Base-by-base conservation (phyloP, 2,113 vertebrate species). In the Onychostoma macrolepis region DNA sequence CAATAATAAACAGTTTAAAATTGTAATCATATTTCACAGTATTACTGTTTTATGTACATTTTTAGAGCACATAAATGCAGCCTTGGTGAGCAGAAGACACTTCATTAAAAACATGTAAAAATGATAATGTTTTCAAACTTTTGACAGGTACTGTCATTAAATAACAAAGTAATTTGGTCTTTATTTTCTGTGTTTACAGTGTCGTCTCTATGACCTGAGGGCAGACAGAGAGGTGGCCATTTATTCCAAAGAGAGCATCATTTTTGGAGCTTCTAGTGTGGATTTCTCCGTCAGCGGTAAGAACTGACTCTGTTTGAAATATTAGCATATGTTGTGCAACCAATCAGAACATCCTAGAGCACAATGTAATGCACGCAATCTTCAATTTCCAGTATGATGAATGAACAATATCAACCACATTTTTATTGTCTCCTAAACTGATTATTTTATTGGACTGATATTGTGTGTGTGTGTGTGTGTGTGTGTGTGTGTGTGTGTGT, bases 171-270 rank as follows among this genome's bases (percentile, higher is more conserved):
- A 24, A 38, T 6, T 48, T 33, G 43, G 10, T 72, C 67, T 13
- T 71, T 1, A 19, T 30, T 50, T 72, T n/a, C 0, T 90, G 17
- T 84, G n/a, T 72, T 67, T 85, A 90, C 91, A 99, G 98, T 99
- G 98, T 90, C 97, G 98, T 69, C 95, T 99, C 15, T 99, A 97
- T 82, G 98, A 99, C 93, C 95, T 99, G 65, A 96, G 98, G 89
- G 98, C 98, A 11, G 98, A 99, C 93, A 96, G 98, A 94, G 98
- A 99, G 94, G 98, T 99, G 26, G 98, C 98, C 36, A 97, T 99
- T 93, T 99, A 99, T 92, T 98, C 98, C 91, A 99, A 99, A 92
- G 98, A 99, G 88, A 99, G 98, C 93, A 99, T 99, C 90, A 99
- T 99, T 92, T 99, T 99, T 89, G 98, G 98, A 76, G 97, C 97